These are phyloP conservation scores for Oikopleura albicans DNA, from an alignment of 23 tunicate species.

Conservation along the genomic window DNA sequence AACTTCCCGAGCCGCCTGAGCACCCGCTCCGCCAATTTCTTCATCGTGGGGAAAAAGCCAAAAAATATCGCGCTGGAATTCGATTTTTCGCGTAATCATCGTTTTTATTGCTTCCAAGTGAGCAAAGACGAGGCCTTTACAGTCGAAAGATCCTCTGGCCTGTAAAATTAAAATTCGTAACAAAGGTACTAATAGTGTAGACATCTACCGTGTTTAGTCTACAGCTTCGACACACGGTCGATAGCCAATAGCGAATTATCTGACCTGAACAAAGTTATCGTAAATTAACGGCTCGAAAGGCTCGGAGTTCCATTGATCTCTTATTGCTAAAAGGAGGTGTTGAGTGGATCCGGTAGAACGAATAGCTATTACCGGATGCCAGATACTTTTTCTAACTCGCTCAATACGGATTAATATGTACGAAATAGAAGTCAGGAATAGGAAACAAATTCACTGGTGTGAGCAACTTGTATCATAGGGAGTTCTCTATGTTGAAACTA, in stretches of 20 bases:
- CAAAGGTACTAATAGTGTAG: no score
- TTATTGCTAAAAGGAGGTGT: no score
- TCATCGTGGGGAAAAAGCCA: conserved; percentile 5
- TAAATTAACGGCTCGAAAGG: background rate
- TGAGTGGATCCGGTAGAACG: no score
- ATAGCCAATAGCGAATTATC: background rate
- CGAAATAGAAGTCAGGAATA: no score
- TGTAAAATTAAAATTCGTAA: background rate
- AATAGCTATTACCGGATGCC: no score
- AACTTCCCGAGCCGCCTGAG: background rate
- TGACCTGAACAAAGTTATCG: background rate
- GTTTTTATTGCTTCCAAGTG: background rate
- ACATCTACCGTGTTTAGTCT: background rate
- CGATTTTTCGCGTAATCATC: background rate
- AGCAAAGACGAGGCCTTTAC: background rate
- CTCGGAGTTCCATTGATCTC: background rate
- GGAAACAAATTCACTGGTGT: no score
- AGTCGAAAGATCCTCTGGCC: background rate
- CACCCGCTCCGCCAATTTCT: background rate
- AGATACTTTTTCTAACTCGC: no score
- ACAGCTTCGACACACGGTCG: background rate
- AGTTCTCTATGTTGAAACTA: no score
- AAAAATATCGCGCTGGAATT: background rate
- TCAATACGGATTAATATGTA: no score
- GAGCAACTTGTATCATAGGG: no score